Base-by-base conservation (phyloP, 1,140 invertebrate species). In the Triops longicaudatus region DNA sequence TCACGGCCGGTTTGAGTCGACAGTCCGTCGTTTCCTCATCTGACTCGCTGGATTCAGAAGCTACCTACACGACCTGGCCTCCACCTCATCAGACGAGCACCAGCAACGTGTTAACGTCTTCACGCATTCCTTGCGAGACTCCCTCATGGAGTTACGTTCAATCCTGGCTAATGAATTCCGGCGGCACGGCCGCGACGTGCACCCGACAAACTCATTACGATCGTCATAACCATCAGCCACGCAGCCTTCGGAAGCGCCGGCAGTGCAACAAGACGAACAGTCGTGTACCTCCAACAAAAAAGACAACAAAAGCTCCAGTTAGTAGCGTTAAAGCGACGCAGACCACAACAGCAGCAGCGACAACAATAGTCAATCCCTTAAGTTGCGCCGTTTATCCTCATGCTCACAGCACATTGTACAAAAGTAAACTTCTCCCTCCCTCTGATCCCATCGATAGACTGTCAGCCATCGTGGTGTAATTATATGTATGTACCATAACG, bases 21-120 rank as follows among this genome's bases (percentile, higher is more conserved):
- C 50, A 26, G 42, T 76, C 78, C 12, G 50, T 77, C 41, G 43
- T 73, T 37, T 77, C 76, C 17, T 73, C 31, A n/a, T 73, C 76
- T 17, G 72, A 31, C 76, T 73, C 31, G 22, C 37, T 76, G n/a
- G 78, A 78, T 26, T 78, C 78, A 27, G 78, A 78, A 26, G 78
- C 74, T 26, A 78, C 75, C 5, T 78, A 78, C 72, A 76, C 78
- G 12, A 78, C 78, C 4, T 78, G 78, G 78, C 78, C 78, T 11
- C 78, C 78, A 1, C 26, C 75, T 4, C 74, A 14, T 6, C 50
- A 63, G 50, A 22, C 50, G 50, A 63, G 50, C 50, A 37, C 31
- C 31, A 63, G 0, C 6, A 63, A 63, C 50, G 50, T 63, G 22
- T 63, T 63, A 63, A 63, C 17, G 22, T 63, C 50, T 63, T 63